Evolutionary conservation across 2,797 vertebrate genomes (phyloP).

Genomic region (Sebastolobus altivelis): DNA sequence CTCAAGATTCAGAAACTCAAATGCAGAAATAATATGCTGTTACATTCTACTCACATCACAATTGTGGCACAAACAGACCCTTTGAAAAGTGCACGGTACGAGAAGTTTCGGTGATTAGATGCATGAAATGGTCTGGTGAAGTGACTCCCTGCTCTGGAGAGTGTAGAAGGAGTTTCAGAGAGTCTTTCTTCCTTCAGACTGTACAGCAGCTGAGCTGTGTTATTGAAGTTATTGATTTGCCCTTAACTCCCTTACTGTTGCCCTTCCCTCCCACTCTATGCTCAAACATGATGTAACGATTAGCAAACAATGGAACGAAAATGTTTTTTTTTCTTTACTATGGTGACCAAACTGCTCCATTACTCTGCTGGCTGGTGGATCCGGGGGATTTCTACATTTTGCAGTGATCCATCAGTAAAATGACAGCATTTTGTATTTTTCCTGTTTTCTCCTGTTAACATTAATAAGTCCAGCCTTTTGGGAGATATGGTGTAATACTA

Average conservation of each 20-base stretch:
- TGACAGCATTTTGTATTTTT: neutral
- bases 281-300: conserved; percentile 59
- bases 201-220: conserved; percentile 26
- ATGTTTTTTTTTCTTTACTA: conserved; percentile 2
- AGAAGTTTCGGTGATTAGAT: neutral
- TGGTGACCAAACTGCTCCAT: conserved; percentile 14
- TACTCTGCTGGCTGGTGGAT: conserved; percentile 17
- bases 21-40: neutral
- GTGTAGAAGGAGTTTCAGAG: conserved; percentile 9
- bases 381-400: conserved; percentile 22
- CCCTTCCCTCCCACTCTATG: conserved; percentile 44
- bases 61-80: neutral
- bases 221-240: conserved; percentile 57
- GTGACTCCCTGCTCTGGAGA: neutral
- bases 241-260: conserved; percentile 38
- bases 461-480: too few relatives aligned
- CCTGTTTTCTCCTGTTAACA: neutral
- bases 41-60: neutral
- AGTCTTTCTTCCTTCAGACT: conserved; percentile 9
- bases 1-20: neutral
- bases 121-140: conserved; percentile 1
- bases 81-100: neutral
- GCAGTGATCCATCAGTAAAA: conserved; percentile 3
- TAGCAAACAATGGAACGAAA: conserved; percentile 43
- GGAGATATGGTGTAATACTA: too few relatives aligned